Evolutionary conservation across 2,113 vertebrate species (phyloP), one percentile per base, ranked within the genome.

Genomic region (Phoenicopterus ruber): DNA sequence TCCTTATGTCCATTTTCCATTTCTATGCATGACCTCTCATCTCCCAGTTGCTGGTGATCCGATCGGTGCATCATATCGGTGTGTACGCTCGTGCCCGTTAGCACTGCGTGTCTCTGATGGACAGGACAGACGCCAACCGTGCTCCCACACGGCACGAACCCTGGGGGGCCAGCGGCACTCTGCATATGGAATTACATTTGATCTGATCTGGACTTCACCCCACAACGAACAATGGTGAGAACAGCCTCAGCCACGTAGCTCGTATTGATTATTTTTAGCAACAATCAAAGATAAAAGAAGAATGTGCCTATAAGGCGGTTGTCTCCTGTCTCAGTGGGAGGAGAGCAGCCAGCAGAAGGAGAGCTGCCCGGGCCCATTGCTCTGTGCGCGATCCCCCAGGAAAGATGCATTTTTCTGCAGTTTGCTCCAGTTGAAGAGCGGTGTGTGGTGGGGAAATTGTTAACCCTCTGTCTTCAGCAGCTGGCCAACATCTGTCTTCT

Each of bases 51-150:
- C 59, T 63, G 63, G 36, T 24, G 47, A 61, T 46, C 25, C 21
- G 29, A 11, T 25, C 1, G 4, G 66, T 17, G 59, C 46, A 6
- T 73, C 21, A 1, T 4, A 22, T 4, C 1, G 0, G 5, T 46
- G 57, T 63, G 50, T 58, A 5, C 1, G 1, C 7, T 62, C 17
- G 3, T 46, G 58, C 17, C 58, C 6, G 1, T 79, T 17, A 54
- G 58, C 50, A 6, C 62, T 11, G 50, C 3, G 0, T 47, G 73
- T 83, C 62, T 81, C 61, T 0, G 3, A 78, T 49, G 65, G 73
- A 29, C 79, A 81, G 78, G 47, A 42, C 74, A 59, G 71, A 85
- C 54, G 34, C 29, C 0, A 25, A 58, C 78, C 0, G 2, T 0
- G 9, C 47, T 88, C 89, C 65, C 42, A 28, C 46, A 25, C 0